Percentiles rank a stretch among this genome's conserved stretches.
phyloP scores from a whole-genome alignment of 2,888 invertebrate species.

The Girardia tigrina region DNA sequence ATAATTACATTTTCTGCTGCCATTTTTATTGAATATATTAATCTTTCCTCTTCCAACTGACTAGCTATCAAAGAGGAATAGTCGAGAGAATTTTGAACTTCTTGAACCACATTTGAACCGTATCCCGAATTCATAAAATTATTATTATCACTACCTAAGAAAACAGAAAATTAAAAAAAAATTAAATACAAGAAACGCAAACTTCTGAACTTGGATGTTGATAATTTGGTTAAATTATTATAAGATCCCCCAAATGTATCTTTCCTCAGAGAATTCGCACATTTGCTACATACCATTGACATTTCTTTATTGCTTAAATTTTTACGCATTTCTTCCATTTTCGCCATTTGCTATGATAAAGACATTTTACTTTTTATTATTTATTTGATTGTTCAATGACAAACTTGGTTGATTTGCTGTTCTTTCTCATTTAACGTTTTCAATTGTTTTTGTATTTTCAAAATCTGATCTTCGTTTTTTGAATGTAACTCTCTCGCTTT shows the following conservation, averaged over 20 bases:
- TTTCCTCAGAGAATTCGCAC: neutral
- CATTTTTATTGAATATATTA: neutral
- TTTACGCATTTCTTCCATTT: neutral
- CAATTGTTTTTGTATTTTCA: neutral
- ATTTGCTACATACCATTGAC: neutral
- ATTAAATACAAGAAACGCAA: neutral
- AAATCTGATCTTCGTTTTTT: neutral
- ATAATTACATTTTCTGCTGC: neutral
- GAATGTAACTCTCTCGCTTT: slow-evolving; percentile 10
- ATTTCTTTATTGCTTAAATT: neutral
- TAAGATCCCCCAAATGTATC: neutral
- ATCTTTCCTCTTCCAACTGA: slow-evolving; percentile 1
- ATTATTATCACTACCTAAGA: neutral
- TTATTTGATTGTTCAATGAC: too few relatives aligned
- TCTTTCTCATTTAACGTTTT: neutral
- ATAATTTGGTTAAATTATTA: neutral
- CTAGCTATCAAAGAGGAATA: neutral
- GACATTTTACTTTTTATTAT: too few relatives aligned
- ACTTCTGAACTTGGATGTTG: neutral
- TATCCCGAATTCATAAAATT: neutral
- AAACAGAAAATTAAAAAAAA: neutral
- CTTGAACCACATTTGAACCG: neutral
- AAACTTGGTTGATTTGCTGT: neutral
- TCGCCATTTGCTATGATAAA: neutral
- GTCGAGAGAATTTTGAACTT: neutral